Conservation (phyloP, 2,888 invertebrate species). For the Caenorhabditis zanzibari region DNA sequence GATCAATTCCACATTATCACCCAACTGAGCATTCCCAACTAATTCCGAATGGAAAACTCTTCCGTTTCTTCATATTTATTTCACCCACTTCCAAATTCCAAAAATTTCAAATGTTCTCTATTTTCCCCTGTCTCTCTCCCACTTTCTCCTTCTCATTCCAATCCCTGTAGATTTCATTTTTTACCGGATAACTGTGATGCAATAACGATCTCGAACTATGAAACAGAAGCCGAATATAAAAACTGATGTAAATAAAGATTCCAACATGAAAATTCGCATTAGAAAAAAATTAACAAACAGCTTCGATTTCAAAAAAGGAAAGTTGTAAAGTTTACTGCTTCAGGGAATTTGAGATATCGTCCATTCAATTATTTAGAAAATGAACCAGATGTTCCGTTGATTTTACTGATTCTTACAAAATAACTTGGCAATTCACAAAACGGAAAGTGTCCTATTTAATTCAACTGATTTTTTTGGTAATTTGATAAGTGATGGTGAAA, state of each 20-base stretch:
- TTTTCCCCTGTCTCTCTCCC: constrained; percentile 6
- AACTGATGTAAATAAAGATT: constrained; percentile 27
- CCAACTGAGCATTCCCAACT: constrained; percentile 44
- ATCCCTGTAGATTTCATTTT: constrained; percentile 27
- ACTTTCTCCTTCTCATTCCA: not conserved
- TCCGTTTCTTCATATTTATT: not conserved
- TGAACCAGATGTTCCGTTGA: no score
- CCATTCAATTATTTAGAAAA: no score
- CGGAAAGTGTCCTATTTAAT: constrained; percentile 5
- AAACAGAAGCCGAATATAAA: constrained; percentile 10
- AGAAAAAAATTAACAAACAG: not conserved
- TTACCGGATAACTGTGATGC: constrained; percentile 52
- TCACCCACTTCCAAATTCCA: not conserved
- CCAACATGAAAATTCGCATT: not conserved
- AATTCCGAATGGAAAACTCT: not conserved
- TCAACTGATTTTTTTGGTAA: not conserved
- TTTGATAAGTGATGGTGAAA: constrained; percentile 7
- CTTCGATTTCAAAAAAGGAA: no score
- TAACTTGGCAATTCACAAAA: not conserved
- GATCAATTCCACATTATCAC: constrained; percentile 69
- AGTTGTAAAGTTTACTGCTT: no score
- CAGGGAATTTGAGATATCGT: no score
- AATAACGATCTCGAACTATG: constrained; percentile 52
- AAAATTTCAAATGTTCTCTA: constrained; percentile 11
- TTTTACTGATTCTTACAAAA: not conserved